Percentiles rank a stretch among this genome's conserved stretches.
phyloP scores from a whole-genome alignment of 2,797 vertebrate genomes.

The Psittacula echo region DNA sequence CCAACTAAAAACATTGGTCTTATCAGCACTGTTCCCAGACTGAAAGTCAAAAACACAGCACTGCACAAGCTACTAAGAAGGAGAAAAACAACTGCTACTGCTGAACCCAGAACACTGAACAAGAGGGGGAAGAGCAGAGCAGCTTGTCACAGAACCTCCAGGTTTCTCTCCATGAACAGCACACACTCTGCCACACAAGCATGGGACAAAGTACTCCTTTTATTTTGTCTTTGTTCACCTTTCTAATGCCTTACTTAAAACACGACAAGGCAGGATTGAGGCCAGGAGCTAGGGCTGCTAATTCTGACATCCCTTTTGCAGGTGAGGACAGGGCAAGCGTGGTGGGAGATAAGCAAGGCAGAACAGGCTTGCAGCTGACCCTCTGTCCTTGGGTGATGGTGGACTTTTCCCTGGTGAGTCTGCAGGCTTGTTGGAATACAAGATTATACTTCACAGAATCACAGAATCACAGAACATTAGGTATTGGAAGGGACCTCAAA shows the following conservation, averaged over 20 bases:
- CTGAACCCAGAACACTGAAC: background rate
- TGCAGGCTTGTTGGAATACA: background rate
- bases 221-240: background rate
- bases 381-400: fast-evolving
- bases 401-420: background rate
- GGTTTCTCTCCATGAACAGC: background rate
- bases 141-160: background rate
- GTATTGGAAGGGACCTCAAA: no score
- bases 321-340: background rate
- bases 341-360: background rate
- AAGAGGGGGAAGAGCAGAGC: background rate
- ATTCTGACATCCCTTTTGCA: background rate
- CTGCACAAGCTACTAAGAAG: no score
- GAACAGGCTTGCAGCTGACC: background rate
- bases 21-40: no score
- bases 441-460: background rate
- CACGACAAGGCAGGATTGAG: background rate
- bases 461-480: no score
- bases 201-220: background rate
- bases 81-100: no score
- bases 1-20: no score
- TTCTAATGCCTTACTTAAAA: background rate
- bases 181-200: background rate
- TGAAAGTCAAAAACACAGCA: no score
- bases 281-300: background rate